Evolutionary conservation across 2,797 vertebrate genomes (phyloP).

Genomic region (Peromyscus aztecus): DNA sequence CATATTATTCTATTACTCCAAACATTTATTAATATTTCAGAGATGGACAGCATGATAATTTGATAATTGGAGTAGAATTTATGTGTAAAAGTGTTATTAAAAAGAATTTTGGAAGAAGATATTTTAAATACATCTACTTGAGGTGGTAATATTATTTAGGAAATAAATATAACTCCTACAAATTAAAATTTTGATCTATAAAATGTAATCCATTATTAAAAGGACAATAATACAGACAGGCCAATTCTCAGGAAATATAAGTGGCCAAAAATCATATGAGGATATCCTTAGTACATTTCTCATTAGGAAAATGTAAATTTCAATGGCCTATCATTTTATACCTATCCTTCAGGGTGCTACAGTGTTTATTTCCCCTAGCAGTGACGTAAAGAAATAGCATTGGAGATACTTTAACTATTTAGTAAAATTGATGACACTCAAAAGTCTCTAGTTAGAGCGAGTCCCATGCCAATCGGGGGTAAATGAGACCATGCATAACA

Average conservation of each 20-base stretch:
- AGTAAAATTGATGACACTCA: background rate
- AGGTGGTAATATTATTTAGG: background rate
- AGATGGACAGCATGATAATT: background rate
- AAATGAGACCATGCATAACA: background rate
- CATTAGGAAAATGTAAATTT: background rate
- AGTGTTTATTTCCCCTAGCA: background rate
- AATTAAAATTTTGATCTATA: background rate
- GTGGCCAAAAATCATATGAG: background rate
- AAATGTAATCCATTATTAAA: background rate
- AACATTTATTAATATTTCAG: background rate
- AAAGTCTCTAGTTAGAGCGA: background rate
- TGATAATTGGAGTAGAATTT: background rate
- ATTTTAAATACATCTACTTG: background rate
- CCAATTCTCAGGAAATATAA: background rate
- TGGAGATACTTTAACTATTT: background rate
- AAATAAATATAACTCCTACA: background rate
- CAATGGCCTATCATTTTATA: background rate
- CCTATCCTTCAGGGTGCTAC: background rate
- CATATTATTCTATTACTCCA: constrained; percentile 16
- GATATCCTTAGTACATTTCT: background rate
- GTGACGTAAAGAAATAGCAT: background rate
- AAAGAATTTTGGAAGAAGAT: background rate
- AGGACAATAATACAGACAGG: background rate
- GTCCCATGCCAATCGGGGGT: background rate
- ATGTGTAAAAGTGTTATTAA: background rate